These are phyloP conservation scores for Chaenogobius annularis DNA, from an alignment of 2,113 vertebrate genomes.

Conservation along the genomic window DNA sequence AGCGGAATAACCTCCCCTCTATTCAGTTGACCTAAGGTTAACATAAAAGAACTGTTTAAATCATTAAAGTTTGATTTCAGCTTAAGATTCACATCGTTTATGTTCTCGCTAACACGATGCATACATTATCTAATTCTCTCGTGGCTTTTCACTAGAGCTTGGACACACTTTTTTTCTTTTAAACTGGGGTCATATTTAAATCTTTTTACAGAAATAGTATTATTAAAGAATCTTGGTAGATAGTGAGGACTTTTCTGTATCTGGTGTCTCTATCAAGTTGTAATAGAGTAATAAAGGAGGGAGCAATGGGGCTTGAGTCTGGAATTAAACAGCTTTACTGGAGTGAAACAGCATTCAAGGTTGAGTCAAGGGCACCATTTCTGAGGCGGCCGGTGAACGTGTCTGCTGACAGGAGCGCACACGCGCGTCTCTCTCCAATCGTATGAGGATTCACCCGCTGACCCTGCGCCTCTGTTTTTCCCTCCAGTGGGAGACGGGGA, in stretches of 20 bases:
- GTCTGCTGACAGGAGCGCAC: conserved; percentile 38
- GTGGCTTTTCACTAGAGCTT: conserved; percentile 38
- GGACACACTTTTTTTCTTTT: conserved; percentile 50
- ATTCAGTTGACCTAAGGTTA: conserved; percentile 47
- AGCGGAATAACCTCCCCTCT: conserved; percentile 24
- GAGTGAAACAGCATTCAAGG: conserved; percentile 66
- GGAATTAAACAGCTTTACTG: conserved; percentile 51
- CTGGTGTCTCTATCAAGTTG: conserved; percentile 15
- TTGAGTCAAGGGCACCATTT: conserved; percentile 65
- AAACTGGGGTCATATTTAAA: conserved; percentile 35
- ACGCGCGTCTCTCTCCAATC: conserved; percentile 33
- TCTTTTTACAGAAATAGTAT: not conserved
- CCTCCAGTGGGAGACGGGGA: conserved; percentile 56
- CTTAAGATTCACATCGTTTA: conserved; percentile 55
- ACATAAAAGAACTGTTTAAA: conserved; percentile 45
- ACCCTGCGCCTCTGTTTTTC: conserved; percentile 52
- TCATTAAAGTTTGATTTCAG: conserved; percentile 58
- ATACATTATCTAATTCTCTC: conserved; percentile 51
- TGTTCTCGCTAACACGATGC: conserved; percentile 45
- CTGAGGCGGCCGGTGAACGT: conserved; percentile 39
- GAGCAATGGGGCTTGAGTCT: conserved; percentile 40
- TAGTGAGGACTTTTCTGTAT: not conserved
- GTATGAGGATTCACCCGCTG: conserved; percentile 62
- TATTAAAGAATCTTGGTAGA: not conserved
- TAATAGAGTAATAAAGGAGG: conserved; percentile 20